A percentile compares a stretch with the other conserved stretches of the same genome.
phyloP scores from a whole-genome alignment of 2,113 vertebrate species.

The Lucifuga dentata region DNA sequence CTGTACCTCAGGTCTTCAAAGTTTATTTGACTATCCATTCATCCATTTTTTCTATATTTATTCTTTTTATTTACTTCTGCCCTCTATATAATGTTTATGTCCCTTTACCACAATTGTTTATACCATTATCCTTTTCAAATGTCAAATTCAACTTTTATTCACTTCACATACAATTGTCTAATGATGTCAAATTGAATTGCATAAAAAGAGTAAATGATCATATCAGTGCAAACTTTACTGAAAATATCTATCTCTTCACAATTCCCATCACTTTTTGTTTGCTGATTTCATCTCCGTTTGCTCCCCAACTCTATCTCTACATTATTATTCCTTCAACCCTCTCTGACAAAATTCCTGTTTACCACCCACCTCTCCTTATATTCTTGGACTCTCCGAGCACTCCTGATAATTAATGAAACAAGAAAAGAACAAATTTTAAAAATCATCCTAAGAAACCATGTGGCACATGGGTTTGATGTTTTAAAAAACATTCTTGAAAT shows the following conservation, averaged over 20 bases:
- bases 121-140: conserved; percentile 5
- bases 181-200: neutral
- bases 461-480: too few relatives aligned
- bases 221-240: neutral
- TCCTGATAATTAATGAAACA: neutral
- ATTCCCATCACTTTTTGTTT: neutral
- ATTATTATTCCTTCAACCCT: conserved; percentile 9
- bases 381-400: neutral
- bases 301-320: neutral
- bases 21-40: too few relatives aligned
- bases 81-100: neutral
- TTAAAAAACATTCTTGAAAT: too few relatives aligned
- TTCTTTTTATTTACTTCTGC: conserved; percentile 36
- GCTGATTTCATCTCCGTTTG: neutral
- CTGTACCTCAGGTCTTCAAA: too few relatives aligned
- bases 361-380: neutral
- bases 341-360: neutral
- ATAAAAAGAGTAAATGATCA: neutral
- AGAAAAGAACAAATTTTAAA: too few relatives aligned
- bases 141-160: neutral
- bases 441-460: too few relatives aligned
- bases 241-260: neutral
- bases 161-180: too few relatives aligned
- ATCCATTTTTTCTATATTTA: too few relatives aligned
- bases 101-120: neutral